These are phyloP conservation scores for Sciurus vulgaris DNA, from an alignment of 2,797 vertebrate species.

Conservation along the genomic window DNA sequence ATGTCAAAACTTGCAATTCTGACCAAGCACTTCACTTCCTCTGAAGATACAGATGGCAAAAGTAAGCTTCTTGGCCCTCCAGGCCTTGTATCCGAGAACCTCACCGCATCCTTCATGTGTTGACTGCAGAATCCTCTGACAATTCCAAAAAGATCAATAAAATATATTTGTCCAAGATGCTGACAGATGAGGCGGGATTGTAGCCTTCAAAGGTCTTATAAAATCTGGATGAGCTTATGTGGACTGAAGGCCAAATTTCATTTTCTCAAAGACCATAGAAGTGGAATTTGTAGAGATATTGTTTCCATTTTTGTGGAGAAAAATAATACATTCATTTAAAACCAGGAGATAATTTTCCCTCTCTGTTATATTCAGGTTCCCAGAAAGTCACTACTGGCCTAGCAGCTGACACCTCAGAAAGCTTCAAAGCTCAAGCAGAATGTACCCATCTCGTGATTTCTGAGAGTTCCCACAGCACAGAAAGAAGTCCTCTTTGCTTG, in stretches of 20 bases:
- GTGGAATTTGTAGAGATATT: neutral
- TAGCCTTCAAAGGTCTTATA: neutral
- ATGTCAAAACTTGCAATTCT: accelerated
- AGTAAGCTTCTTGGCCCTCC: neutral
- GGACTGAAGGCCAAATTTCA: neutral
- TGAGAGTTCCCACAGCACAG: neutral
- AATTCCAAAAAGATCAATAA: neutral
- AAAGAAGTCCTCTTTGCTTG: neutral
- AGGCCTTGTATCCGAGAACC: neutral
- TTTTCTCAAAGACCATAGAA: neutral
- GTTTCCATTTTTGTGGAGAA: neutral
- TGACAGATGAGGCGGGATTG: neutral
- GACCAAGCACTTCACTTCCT: neutral
- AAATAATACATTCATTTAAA: neutral
- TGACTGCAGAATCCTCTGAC: neutral
- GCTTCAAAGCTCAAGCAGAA: neutral
- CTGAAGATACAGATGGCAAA: neutral
- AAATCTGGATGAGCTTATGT: neutral
- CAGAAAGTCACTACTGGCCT: neutral
- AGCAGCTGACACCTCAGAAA: accelerated
- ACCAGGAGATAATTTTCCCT: neutral
- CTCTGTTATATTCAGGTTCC: neutral
- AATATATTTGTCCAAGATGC: neutral
- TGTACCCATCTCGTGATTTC: too few species aligned
- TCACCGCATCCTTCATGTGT: neutral